phyloP scores from a whole-genome alignment of 2,888 invertebrate genomes.

The Thymelicus lineola region DNA sequence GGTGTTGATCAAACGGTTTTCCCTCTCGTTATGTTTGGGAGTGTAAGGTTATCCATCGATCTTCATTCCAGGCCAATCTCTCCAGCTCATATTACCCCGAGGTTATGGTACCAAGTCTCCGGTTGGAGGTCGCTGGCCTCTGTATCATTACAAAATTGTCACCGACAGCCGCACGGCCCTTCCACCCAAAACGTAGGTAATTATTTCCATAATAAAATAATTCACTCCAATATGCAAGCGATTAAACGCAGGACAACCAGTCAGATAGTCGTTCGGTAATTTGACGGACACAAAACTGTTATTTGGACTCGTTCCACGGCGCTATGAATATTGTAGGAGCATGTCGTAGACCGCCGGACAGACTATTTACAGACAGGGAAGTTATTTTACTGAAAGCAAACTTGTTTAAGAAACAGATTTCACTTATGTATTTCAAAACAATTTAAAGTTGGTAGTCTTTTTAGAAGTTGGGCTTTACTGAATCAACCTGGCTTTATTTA shows the following conservation, averaged over 20 bases:
- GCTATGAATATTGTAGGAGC: slow-evolving; percentile 21
- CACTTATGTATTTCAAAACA: slow-evolving; percentile 3
- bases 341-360: not conserved
- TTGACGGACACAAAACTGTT: slow-evolving; percentile 71
- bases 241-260: slow-evolving; percentile 68
- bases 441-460: not conserved
- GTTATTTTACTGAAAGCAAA: slow-evolving; percentile 4
- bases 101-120: too few relatives aligned
- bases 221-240: slow-evolving; percentile 73
- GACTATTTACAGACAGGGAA: not conserved
- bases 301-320: slow-evolving; percentile 7
- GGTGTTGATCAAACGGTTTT: too few relatives aligned
- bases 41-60: too few relatives aligned
- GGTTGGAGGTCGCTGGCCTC: too few relatives aligned
- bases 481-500: too few relatives aligned
- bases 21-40: too few relatives aligned
- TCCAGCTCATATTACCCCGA: too few relatives aligned
- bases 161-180: not conserved
- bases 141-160: too few relatives aligned
- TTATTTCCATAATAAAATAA: slow-evolving; percentile 64
- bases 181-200: slow-evolving; percentile 17
- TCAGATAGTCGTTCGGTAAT: slow-evolving; percentile 64
- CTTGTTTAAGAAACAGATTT: slow-evolving; percentile 5
- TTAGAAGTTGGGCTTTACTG: too few relatives aligned
- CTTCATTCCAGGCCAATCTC: too few relatives aligned